A percentile compares a stretch with the other conserved stretches of the same genome.
phyloP scores from a whole-genome alignment of 2,888 invertebrate genomes.

The Electrophaes corylata region DNA sequence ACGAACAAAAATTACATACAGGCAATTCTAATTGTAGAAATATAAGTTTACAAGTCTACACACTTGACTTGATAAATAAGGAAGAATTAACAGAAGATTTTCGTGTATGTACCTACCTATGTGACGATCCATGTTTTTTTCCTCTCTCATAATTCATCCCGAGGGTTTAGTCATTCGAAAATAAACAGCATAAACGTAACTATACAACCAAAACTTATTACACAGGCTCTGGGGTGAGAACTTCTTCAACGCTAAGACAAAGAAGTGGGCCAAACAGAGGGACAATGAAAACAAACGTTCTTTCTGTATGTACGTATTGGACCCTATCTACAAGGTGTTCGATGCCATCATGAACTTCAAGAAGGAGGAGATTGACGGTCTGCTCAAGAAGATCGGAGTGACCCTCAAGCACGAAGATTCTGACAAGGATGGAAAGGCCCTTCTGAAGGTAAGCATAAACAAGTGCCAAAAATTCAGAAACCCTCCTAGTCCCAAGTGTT shows the following conservation, averaged over 20 bases:
- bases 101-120: no score
- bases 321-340: slow-evolving; percentile 98
- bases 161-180: neutral
- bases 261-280: slow-evolving; percentile 98
- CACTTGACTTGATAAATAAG: no score
- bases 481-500: slow-evolving; percentile 76
- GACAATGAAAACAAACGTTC: slow-evolving; percentile 97
- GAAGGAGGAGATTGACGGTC: slow-evolving; percentile 95
- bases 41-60: no score
- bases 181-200: neutral
- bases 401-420: slow-evolving; percentile 96
- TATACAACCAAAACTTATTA: neutral
- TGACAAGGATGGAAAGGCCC: slow-evolving; percentile 97
- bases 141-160: no score
- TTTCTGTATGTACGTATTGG: slow-evolving; percentile 99
- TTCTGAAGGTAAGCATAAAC: slow-evolving; percentile 90
- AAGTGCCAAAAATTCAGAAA: no score
- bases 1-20: slow-evolving; percentile 63
- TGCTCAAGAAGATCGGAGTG: slow-evolving; percentile 96
- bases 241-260: slow-evolving; percentile 98
- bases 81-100: no score
- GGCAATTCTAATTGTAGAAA: no score
- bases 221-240: slow-evolving; percentile 97
- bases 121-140: no score
- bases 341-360: slow-evolving; percentile 94